Evolutionary conservation across 2,888 invertebrate genomes (phyloP).

Genomic region (Nephrotoma flavescens): DNA sequence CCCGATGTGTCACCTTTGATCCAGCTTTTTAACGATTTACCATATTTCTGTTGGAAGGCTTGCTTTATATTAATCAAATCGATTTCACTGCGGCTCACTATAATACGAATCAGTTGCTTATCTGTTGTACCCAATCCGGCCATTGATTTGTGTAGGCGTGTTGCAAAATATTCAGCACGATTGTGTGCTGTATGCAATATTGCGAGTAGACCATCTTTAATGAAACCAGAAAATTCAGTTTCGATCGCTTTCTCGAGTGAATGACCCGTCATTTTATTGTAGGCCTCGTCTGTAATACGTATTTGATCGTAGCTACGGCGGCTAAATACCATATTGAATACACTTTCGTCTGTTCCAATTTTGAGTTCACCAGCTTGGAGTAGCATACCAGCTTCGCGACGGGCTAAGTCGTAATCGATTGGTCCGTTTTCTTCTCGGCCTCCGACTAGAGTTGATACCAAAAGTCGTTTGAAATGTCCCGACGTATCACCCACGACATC

Average conservation of each 20-base stretch:
- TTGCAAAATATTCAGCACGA: constrained; percentile 71
- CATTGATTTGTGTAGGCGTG: constrained; percentile 74
- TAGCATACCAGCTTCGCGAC: constrained; percentile 67
- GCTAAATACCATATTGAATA: constrained; percentile 71
- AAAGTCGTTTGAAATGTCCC: constrained; percentile 75
- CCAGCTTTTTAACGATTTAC: constrained; percentile 61
- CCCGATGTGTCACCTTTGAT: constrained; percentile 75
- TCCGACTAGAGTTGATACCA: constrained; percentile 61
- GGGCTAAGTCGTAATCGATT: constrained; percentile 54
- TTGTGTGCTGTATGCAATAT: constrained; percentile 69
- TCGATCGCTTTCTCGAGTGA: constrained; percentile 65
- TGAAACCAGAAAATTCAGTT: constrained; percentile 72
- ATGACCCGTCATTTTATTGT: constrained; percentile 54
- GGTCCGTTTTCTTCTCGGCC: constrained; percentile 56
- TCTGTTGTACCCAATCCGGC: constrained; percentile 84
- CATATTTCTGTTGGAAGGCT: constrained; percentile 59
- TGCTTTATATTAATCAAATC: constrained; percentile 75
- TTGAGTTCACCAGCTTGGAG: constrained; percentile 53
- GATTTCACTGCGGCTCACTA: constrained; percentile 69
- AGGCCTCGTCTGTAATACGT: constrained; percentile 36
- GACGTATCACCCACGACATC: constrained; percentile 80
- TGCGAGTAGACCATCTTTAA: constrained; percentile 59
- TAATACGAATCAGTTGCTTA: constrained; percentile 64
- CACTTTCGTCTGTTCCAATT: constrained; percentile 74
- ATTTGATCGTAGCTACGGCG: constrained; percentile 56